Percentiles rank a stretch among this genome's conserved stretches.
These are phyloP conservation scores for Gallinago undulata DNA, from an alignment of 2,113 vertebrate genomes.

Conservation along the genomic window DNA sequence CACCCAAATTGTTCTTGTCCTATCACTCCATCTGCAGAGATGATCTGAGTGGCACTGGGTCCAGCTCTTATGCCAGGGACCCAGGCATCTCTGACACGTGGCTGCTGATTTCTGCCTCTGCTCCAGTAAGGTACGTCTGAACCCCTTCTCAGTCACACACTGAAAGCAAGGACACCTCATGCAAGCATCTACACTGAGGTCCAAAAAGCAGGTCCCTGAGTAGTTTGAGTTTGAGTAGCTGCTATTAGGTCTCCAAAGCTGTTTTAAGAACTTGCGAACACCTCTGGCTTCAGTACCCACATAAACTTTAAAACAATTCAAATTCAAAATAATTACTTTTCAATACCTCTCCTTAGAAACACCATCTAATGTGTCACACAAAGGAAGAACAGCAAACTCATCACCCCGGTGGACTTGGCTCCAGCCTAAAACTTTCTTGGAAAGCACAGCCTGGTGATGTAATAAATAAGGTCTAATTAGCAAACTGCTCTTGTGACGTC, in stretches of 20 bases:
- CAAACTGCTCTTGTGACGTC: not conserved
- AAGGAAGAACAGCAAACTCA: not conserved
- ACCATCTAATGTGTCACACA: accelerated
- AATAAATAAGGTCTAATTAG: not conserved
- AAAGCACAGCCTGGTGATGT: not conserved
- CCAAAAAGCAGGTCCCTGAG: not conserved
- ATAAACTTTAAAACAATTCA: not conserved
- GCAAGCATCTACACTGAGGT: not conserved
- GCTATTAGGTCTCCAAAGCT: not conserved
- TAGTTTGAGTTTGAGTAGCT: not conserved
- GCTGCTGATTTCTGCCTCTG: not conserved
- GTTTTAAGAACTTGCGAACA: not conserved
- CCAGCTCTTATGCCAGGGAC: not conserved
- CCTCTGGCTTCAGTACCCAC: not conserved
- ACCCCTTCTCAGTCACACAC: not conserved
- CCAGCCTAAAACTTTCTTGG: not conserved
- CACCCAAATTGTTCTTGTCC: not conserved
- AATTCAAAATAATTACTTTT: not conserved
- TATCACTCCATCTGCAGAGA: not conserved
- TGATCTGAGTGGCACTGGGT: not conserved
- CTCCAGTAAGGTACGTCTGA: accelerated
- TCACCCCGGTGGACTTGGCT: not conserved
- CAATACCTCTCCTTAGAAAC: not conserved
- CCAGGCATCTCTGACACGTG: accelerated
- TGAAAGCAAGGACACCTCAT: not conserved